A percentile compares a stretch with the other conserved stretches of the same genome.
These are phyloP conservation scores for Megaptera novaeangliae DNA, from an alignment of 2,113 vertebrate species.

Conservation along the genomic window DNA sequence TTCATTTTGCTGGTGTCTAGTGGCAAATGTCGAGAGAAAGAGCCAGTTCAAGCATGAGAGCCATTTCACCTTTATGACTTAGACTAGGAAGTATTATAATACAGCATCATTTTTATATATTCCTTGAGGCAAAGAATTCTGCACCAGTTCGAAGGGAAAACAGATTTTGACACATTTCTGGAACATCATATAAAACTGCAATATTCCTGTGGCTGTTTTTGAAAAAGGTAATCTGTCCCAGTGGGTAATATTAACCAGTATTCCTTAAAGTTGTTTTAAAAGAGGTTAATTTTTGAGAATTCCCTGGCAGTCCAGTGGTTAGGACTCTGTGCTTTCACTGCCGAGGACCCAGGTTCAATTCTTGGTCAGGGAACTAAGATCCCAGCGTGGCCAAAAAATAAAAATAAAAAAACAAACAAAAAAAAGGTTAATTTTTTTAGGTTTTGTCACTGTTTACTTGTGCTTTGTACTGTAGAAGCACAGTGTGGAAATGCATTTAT, in stretches of 20 bases:
- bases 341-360: fast-evolving
- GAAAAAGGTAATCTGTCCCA: neutral
- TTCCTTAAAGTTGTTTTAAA: neutral
- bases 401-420: neutral
- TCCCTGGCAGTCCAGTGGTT: neutral
- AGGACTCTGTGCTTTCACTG: neutral
- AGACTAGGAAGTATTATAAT: neutral
- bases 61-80: neutral
- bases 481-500: neutral
- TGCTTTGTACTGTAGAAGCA: neutral
- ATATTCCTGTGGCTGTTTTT: neutral
- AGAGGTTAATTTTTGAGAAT: neutral
- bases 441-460: neutral
- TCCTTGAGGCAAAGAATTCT: neutral
- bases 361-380: neutral
- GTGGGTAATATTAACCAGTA: neutral
- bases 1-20: neutral
- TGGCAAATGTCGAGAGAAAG: neutral
- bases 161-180: neutral
- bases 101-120: neutral
- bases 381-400: neutral
- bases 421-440: neutral
- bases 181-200: neutral
- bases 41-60: neutral
- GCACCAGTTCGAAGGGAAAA: neutral